Percentiles rank a stretch among this genome's conserved stretches.
Evolutionary conservation across 2,888 invertebrate species (phyloP).

Genomic region (Hirtodrosophila histrioides): DNA sequence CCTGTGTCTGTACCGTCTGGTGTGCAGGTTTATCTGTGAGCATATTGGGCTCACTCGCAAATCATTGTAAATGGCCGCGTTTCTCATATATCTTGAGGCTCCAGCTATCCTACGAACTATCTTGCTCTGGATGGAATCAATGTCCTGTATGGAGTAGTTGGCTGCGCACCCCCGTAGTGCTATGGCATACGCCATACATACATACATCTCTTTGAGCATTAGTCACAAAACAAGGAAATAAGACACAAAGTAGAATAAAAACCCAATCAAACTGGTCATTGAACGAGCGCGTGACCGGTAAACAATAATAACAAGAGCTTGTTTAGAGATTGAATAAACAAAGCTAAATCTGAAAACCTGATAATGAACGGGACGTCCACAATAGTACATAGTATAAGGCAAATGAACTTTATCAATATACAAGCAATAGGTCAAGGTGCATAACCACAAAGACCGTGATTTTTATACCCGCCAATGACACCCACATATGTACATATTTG

Average conservation of each 20-base stretch:
- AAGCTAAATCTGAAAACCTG: constrained; percentile 1
- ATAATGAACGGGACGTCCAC: constrained; percentile 20
- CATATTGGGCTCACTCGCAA: no score
- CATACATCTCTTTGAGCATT: background rate
- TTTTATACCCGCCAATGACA: constrained; percentile 2
- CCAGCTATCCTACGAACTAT: no score
- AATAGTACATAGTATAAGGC: background rate
- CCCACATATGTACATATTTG: no score
- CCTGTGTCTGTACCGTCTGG: no score
- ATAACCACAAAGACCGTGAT: constrained; percentile 10
- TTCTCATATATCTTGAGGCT: no score
- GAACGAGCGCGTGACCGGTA: constrained; percentile 39
- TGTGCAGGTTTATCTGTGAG: no score
- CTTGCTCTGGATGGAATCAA: no score
- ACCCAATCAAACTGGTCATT: constrained; percentile 42
- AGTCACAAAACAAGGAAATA: constrained; percentile 25
- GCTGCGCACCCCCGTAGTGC: no score
- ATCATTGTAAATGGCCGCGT: no score
- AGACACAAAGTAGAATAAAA: constrained; percentile 11
- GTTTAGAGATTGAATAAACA: constrained; percentile 13
- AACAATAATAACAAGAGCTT: constrained; percentile 25
- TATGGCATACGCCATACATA: no score
- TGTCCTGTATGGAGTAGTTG: no score
- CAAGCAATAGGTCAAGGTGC: constrained; percentile 19
- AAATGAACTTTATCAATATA: background rate